Evolutionary conservation across 1,140 invertebrate species (phyloP), one percentile per base, ranked within the genome.

Genomic region (Archegozetes longisetosus): DNA sequence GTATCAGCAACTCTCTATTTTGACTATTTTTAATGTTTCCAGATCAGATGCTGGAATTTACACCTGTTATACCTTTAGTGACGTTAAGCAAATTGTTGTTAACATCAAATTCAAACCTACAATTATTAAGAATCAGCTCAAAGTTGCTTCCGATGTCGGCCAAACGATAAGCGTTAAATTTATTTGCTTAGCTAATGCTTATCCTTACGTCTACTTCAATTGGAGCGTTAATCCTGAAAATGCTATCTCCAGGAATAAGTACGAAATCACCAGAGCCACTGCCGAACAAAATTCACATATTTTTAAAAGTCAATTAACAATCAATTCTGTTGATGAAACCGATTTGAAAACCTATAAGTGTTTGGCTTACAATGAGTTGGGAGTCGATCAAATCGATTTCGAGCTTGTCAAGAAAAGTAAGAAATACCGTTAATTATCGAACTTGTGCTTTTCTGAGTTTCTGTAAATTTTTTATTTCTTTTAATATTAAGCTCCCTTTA

Each of bases 311-410:
- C 74, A 82, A 2, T 73, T 98, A 13, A 78, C 81, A 20, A 82
- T 97, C 32, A 79, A 81, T 56, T 83, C 86, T 65, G 83, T 97
- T n/a, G 78, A 79, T 1, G 78, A 80, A 0, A 75, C 79, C 0
- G 92, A 98, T 74, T 95, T 95, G 66, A 91, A 88, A 0, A 77
- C 77, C 50, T 95, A 95, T 70, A 82, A 86, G 65, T 97, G 89
- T 70, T 81, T 81, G 0, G 90, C 88, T 0, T 78, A 80, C 47
- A 98, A 97, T 70, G 81, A 83, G 50, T 73, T 93, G 62, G 91
- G 91, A 3, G 80, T 83, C 60, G 80, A 82, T 67, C 74, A 61
- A 49, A 25, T 60, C 14, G 59, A 61, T 48, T 55, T 65, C 29
- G 40, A 56, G 17, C 25, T 65, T 17, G 60, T 59, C n/a, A 47